Base-by-base conservation (phyloP, 2,888 invertebrate species). In the Neuroscelio doddi region DNA sequence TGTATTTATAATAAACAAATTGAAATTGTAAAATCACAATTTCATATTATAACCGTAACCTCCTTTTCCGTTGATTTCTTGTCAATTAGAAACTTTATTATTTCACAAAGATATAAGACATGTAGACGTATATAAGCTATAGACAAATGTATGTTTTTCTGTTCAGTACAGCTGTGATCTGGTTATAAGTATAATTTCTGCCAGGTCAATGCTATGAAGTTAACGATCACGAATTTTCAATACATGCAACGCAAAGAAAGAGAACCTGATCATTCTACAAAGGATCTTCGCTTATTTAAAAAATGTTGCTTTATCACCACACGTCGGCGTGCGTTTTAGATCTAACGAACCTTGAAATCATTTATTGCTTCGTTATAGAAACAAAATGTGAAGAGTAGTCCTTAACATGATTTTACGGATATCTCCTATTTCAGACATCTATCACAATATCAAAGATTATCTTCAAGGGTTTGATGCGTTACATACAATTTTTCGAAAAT, bases 301-400 rank as follows among this genome's bases (percentile, higher is more conserved):
- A 55, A 61, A 59, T 59, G 41, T 50, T 61, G 61, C 61, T 50
- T 42, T 38, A 49, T 61, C 61, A 61, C 50, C 47, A 32, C 27
- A 12, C 30, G 55, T 32, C 39, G 55, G 15, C 50, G 45, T 29
- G 44, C 46, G 46, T 49, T 12, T 46, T 24, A 9, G 17, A 30
- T 52, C 34, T 47, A 61, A 61, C 53, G 61, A 61, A 42, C 49
- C 61, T 53, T 53, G 44, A 49, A 53, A 61, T 61, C 38, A 49
- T 49, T 44, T 49, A 32, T 27, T 21, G 29, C 32, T 26, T 41
- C 29, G 38, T 55, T 49, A 38, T 10, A 32, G 53, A 55, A 55
- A 53, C 47, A 42, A 27, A 34, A 14, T 27, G 47, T 45, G 45
- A 38, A 45, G 24, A 15, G 16, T 32, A 41, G 34, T 47, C 49